phyloP scores from a whole-genome alignment of 2,888 invertebrate species.

The Ichneumoninae sp. region DNA sequence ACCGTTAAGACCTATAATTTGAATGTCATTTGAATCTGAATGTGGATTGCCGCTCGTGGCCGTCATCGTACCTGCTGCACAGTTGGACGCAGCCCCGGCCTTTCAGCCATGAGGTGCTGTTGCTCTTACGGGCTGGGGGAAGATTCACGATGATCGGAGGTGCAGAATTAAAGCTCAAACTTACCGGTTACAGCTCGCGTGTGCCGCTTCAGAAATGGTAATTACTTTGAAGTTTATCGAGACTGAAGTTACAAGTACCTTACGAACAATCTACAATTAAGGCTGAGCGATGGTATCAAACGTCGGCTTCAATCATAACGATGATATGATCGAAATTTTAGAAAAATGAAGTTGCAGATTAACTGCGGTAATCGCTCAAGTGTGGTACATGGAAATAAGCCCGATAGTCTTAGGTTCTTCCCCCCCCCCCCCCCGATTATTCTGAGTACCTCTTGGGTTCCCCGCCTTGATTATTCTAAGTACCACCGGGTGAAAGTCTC shows the following conservation, averaged over 20 bases:
- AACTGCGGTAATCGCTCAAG: too few species aligned
- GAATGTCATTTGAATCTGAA: constrained; percentile 72
- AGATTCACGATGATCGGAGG: neutral
- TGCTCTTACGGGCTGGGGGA: constrained; percentile 24
- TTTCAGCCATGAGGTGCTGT: constrained; percentile 18
- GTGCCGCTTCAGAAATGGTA: constrained; percentile 36
- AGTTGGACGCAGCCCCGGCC: neutral
- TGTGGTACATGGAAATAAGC: too few species aligned
- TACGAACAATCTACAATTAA: constrained; percentile 21
- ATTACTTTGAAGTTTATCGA: constrained; percentile 47
- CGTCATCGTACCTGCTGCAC: constrained; percentile 25
- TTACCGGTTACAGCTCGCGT: neutral
- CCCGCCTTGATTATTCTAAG: too few species aligned
- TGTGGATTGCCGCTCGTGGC: constrained; percentile 36
- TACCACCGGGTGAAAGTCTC: too few species aligned
- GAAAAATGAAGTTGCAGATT: neutral
- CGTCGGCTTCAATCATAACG: constrained; percentile 11
- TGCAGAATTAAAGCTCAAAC: constrained; percentile 28
- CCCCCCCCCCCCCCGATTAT: too few species aligned
- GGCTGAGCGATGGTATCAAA: constrained; percentile 11
- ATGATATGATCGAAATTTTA: neutral
- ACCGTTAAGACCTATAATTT: constrained; percentile 69
- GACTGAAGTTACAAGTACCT: constrained; percentile 22
- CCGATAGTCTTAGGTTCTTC: too few species aligned
- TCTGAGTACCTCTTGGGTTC: too few species aligned